These are phyloP conservation scores for Onychomys arenicola DNA, from an alignment of 2,797 vertebrate species.

Conservation along the genomic window DNA sequence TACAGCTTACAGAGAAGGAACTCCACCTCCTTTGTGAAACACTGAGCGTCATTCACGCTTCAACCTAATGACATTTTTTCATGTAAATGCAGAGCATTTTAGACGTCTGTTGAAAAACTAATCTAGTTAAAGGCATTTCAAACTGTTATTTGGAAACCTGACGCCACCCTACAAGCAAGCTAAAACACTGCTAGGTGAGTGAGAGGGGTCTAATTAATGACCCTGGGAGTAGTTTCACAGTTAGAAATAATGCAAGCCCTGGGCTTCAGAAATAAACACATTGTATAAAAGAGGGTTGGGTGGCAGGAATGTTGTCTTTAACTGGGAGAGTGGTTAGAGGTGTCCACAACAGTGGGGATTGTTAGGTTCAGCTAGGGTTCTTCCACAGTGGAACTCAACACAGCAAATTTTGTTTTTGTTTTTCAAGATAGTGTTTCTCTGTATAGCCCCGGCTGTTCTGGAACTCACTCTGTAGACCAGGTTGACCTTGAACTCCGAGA, in stretches of 20 bases:
- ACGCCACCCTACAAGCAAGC: conserved; percentile 54
- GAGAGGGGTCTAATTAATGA: neutral
- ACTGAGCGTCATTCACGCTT: neutral
- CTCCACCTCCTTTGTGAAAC: conserved; percentile 45
- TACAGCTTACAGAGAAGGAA: conserved; percentile 26
- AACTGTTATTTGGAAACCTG: conserved; percentile 69
- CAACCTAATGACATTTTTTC: conserved; percentile 58
- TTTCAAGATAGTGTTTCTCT: neutral
- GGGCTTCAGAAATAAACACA: conserved; percentile 47
- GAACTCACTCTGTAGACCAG: neutral
- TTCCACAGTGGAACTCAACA: neutral
- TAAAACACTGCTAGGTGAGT: neutral
- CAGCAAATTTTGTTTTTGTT: neutral
- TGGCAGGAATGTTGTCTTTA: conserved; percentile 4
- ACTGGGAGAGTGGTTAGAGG: neutral
- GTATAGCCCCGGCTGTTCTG: neutral
- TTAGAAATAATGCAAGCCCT: conserved; percentile 46
- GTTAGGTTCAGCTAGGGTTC: neutral
- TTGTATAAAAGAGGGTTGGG: neutral
- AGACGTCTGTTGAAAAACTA: conserved; percentile 58
- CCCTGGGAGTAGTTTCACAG: neutral
- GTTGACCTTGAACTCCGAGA: neutral
- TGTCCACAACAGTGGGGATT: neutral
- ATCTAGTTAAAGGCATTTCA: conserved; percentile 67
- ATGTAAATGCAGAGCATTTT: conserved; percentile 65